phyloP scores from a whole-genome alignment of 2,113 vertebrate genomes.

The Calyptommatus sinebrachiatus region DNA sequence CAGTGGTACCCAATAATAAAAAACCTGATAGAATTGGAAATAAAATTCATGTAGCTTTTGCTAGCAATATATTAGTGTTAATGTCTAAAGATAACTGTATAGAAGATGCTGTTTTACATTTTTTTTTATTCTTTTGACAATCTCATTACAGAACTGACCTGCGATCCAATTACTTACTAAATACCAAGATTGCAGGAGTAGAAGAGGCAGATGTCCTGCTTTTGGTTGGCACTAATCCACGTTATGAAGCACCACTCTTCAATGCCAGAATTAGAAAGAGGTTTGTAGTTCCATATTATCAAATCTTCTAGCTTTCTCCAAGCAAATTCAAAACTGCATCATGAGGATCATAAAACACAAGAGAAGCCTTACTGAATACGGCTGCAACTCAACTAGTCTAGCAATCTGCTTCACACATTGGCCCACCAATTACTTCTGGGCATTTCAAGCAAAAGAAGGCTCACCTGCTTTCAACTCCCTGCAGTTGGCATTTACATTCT shows the following conservation, averaged over 20 bases:
- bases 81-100: no score
- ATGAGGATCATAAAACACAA: not conserved
- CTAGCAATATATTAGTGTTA: not conserved
- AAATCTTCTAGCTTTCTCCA: not conserved
- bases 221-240: conserved; percentile 92
- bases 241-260: conserved; percentile 94
- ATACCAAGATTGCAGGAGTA: conserved; percentile 89
- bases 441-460: no score
- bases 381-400: no score
- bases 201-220: conserved; percentile 92
- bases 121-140: not conserved
- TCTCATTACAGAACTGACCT: conserved; percentile 82
- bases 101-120: not conserved
- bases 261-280: conserved; percentile 95
- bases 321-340: not conserved
- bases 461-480: no score
- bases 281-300: conserved; percentile 64
- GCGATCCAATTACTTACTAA: conserved; percentile 95
- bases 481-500: no score
- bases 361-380: no score
- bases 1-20: no score
- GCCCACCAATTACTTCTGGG: no score
- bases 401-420: no score
- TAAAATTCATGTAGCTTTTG: conserved; percentile 12
- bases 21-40: not conserved